phyloP scores from a whole-genome alignment of 2,797 vertebrate genomes.

The Sparidentex hasta region DNA sequence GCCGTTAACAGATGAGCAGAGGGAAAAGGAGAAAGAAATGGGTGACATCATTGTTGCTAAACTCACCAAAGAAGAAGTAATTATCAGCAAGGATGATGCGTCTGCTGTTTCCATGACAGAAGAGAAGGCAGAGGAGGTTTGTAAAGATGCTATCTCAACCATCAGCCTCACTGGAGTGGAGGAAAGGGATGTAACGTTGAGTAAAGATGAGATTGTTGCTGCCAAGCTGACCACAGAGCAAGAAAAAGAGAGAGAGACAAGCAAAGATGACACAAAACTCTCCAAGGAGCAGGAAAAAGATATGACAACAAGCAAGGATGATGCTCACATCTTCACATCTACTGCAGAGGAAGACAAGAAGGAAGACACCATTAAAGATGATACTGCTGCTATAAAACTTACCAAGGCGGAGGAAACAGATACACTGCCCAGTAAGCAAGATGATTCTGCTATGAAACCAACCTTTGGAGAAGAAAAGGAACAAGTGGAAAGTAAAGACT shows the following conservation, averaged over 20 bases:
- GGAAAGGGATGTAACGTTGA: constrained; percentile 38
- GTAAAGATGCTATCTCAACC: constrained; percentile 43
- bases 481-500: constrained; percentile 42
- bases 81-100: constrained; percentile 19
- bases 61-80: constrained; percentile 52
- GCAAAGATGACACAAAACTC: constrained; percentile 46
- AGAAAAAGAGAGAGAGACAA: constrained; percentile 43
- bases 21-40: constrained; percentile 42
- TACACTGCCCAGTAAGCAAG: constrained; percentile 26
- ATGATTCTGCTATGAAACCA: constrained; percentile 33
- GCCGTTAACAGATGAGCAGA: constrained; percentile 33
- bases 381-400: constrained; percentile 16
- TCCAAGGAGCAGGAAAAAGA: constrained; percentile 41
- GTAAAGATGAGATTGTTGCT: constrained; percentile 47
- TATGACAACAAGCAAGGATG: constrained; percentile 32
- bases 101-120: constrained; percentile 29
- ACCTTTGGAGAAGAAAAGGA: constrained; percentile 30
- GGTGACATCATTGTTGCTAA: constrained; percentile 32
- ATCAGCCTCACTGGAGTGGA: constrained; percentile 23
- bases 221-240: constrained; percentile 24
- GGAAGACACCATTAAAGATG: constrained; percentile 23
- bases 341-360: constrained; percentile 30
- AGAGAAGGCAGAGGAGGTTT: constrained; percentile 48
- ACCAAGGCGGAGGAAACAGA: constrained; percentile 39
- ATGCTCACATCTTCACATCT: constrained; percentile 20